phyloP scores from a whole-genome alignment of 2,113 vertebrate genomes.

The Colinus virginianus region DNA sequence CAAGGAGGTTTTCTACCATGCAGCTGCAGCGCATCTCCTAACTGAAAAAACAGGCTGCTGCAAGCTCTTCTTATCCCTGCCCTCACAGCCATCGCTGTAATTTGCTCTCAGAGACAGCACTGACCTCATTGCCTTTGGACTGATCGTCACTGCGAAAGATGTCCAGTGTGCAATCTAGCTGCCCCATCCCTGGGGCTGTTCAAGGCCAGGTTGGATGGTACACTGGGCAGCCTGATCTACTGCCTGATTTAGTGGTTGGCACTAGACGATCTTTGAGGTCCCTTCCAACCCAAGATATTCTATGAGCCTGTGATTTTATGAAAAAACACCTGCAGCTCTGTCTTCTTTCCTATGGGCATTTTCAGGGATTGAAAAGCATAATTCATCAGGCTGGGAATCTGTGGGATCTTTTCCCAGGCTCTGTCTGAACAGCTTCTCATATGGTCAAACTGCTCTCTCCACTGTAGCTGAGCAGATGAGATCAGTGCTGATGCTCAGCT shows the following conservation, averaged over 20 bases:
- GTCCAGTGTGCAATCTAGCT: accelerated
- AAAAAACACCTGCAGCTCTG: conserved; percentile 2
- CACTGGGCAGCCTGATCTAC: too few relatives aligned
- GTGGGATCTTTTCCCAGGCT: not conserved
- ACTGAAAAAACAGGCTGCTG: not conserved
- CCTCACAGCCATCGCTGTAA: accelerated
- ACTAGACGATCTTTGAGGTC: too few relatives aligned
- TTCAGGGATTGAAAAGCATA: conserved; percentile 1
- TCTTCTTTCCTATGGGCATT: conserved; percentile 8
- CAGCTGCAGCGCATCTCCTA: not conserved
- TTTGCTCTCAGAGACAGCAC: not conserved
- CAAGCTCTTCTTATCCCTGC: not conserved
- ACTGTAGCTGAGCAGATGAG: not conserved
- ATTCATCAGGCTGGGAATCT: not conserved
- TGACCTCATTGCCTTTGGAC: accelerated
- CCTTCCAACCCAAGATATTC: too few relatives aligned
- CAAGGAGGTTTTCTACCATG: not conserved
- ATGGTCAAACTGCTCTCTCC: not conserved
- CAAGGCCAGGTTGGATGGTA: too few relatives aligned
- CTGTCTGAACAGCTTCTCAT: not conserved
- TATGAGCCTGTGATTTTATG: too few relatives aligned
- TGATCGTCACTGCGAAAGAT: accelerated
- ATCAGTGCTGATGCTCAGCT: not conserved
- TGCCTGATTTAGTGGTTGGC: too few relatives aligned
- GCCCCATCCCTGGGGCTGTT: too few relatives aligned